phyloP scores from a whole-genome alignment of 2,797 vertebrate genomes.

The Austrolebias charrua region DNA sequence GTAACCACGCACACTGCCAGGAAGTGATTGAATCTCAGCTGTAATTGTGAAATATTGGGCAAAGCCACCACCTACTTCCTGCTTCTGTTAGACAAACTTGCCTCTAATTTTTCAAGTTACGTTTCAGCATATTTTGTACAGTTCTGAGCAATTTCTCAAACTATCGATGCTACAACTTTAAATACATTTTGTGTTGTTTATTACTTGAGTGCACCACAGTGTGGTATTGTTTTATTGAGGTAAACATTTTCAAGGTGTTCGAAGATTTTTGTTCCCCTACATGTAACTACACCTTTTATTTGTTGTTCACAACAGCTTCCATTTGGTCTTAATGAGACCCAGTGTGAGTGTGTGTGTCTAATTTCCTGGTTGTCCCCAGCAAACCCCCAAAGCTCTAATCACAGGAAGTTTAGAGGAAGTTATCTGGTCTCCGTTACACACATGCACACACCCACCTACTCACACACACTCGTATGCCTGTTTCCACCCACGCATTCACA shows the following conservation, averaged over 20 bases:
- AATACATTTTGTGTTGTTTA: no score
- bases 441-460: slow-evolving; percentile 4
- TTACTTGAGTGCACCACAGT: no score
- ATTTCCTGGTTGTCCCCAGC: slow-evolving; percentile 65
- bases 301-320: background rate
- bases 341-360: slow-evolving; percentile 26
- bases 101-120: background rate
- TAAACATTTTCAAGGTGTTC: background rate
- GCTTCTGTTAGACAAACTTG: slow-evolving; percentile 29
- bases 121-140: no score
- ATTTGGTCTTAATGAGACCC: background rate
- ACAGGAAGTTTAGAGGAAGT: slow-evolving; percentile 71
- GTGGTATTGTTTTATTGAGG: no score
- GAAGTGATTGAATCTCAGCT: slow-evolving; percentile 62
- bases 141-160: no score
- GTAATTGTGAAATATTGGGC: slow-evolving; percentile 56
- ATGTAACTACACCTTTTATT: slow-evolving; percentile 2
- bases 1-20: slow-evolving; percentile 17
- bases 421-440: slow-evolving; percentile 45
- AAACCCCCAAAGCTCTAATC: slow-evolving; percentile 60
- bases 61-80: slow-evolving; percentile 34
- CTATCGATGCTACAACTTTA: no score
- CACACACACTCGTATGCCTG: background rate
- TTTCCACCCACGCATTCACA: slow-evolving; percentile 46
- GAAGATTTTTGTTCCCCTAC: background rate